These are phyloP conservation scores for Centropristis striata DNA, from an alignment of 2,113 vertebrate genomes.

Conservation along the genomic window DNA sequence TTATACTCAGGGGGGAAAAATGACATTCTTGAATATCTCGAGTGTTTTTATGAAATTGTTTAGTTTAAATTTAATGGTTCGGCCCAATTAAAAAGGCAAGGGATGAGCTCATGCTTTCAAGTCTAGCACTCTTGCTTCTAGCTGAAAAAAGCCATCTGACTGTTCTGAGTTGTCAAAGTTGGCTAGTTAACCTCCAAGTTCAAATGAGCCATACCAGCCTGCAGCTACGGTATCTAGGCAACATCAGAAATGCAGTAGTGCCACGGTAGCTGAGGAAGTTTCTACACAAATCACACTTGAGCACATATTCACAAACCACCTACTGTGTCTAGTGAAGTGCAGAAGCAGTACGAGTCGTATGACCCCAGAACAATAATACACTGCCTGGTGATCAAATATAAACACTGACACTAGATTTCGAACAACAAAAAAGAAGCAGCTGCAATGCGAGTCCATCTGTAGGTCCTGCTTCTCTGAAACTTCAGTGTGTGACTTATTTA, in stretches of 20 bases:
- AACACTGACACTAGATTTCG: too few species aligned
- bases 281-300: not conserved
- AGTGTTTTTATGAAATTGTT: not conserved
- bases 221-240: slow-evolving; percentile 61
- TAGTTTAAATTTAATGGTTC: not conserved
- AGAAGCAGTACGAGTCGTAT: not conserved
- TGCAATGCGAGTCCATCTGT: not conserved
- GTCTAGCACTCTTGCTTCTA: not conserved
- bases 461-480: not conserved
- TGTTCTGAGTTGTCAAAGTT: slow-evolving; percentile 35
- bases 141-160: not conserved
- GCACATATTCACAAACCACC: slow-evolving; percentile 13
- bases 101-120: not conserved
- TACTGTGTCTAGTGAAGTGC: slow-evolving; percentile 3
- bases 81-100: not conserved
- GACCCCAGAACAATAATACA: not conserved
- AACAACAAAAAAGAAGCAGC: slow-evolving; percentile 1
- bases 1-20: not conserved
- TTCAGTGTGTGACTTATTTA: not conserved
- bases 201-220: slow-evolving; percentile 33
- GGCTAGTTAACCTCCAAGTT: slow-evolving; percentile 42
- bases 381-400: not conserved
- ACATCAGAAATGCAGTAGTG: slow-evolving; percentile 34
- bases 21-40: not conserved
- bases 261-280: not conserved